Conservation (phyloP, 2,113 vertebrate genomes). For the Cyanistes caeruleus region DNA sequence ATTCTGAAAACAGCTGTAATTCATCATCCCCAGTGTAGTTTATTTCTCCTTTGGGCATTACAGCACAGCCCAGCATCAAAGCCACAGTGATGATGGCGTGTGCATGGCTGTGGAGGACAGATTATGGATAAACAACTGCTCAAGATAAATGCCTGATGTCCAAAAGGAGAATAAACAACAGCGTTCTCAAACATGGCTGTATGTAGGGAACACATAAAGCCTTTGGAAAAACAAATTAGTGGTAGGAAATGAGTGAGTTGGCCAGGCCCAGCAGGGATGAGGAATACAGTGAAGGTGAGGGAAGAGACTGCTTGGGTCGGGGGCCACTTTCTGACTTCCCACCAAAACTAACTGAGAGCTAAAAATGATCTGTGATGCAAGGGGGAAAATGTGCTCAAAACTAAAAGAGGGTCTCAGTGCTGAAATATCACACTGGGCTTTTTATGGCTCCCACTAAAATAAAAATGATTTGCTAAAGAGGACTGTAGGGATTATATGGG, state of each 20-base stretch:
- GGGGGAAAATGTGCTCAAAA: background rate
- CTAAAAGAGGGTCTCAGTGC: background rate
- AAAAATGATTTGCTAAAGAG: background rate
- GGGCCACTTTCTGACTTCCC: background rate
- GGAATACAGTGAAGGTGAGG: background rate
- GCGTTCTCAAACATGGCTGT: background rate
- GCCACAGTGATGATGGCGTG: background rate
- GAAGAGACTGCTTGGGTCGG: background rate
- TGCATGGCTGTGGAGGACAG: background rate
- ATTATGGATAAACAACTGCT: background rate
- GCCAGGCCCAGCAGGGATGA: background rate
- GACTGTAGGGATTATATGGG: background rate
- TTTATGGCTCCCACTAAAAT: background rate
- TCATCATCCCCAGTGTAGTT: background rate
- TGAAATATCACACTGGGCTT: background rate
- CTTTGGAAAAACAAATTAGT: background rate
- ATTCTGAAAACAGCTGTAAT: constrained; percentile 34
- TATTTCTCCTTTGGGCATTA: constrained; percentile 24
- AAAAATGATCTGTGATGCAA: background rate
- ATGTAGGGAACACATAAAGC: background rate
- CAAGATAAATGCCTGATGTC: background rate
- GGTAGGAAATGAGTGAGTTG: background rate
- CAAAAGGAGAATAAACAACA: background rate
- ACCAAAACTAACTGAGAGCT: background rate
- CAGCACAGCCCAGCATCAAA: background rate